Percentiles rank a stretch among this genome's conserved stretches.
These are phyloP conservation scores for Pseudochirops cupreus DNA, from an alignment of 2,797 vertebrate species.

Conservation along the genomic window DNA sequence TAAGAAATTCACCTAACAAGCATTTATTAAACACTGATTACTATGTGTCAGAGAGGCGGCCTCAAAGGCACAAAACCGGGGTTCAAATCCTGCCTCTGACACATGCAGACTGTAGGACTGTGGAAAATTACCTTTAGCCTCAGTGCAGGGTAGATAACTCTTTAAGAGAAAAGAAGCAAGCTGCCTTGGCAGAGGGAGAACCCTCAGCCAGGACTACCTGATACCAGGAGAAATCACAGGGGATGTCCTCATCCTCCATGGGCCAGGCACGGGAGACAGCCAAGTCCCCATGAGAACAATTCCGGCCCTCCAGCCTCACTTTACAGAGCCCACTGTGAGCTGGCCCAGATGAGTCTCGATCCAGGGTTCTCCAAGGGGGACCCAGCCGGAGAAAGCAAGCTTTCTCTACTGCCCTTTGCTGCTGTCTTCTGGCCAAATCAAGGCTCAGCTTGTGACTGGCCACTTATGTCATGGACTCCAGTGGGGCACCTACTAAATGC, in stretches of 20 bases:
- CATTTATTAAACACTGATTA: background rate
- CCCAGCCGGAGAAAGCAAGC: no score
- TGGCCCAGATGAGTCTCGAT: background rate
- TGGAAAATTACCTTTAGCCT: background rate
- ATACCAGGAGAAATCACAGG: background rate
- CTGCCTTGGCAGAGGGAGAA: background rate
- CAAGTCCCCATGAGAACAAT: background rate
- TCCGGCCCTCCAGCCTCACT: background rate
- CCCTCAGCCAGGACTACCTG: background rate
- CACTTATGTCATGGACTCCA: background rate
- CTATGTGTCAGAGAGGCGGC: background rate
- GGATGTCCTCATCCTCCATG: background rate
- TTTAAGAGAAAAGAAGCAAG: background rate
- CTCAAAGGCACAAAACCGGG: background rate
- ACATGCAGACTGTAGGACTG: background rate
- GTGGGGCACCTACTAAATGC: no score
- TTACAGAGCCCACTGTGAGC: background rate
- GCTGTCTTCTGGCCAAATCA: background rate
- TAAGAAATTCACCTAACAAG: background rate
- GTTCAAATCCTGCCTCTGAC: background rate
- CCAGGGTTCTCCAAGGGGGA: background rate
- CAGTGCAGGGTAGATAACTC: background rate
- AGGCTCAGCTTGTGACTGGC: background rate
- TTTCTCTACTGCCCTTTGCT: background rate
- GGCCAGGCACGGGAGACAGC: background rate